These are phyloP conservation scores for Pseudoatta argentina DNA, from an alignment of 1,140 invertebrate genomes.

Conservation along the genomic window DNA sequence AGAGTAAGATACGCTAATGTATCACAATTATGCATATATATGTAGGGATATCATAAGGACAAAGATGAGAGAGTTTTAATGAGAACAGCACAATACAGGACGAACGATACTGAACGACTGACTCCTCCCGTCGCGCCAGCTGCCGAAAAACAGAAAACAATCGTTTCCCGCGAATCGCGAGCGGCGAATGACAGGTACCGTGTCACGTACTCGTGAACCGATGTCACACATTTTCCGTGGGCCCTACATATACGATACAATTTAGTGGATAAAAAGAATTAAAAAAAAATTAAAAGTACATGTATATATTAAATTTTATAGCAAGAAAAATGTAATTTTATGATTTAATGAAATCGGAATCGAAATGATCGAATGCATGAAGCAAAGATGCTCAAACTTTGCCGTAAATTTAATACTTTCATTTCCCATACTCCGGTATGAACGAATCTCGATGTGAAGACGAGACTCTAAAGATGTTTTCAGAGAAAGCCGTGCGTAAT, in stretches of 20 bases:
- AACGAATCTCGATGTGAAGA: not conserved
- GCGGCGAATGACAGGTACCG: too few relatives aligned
- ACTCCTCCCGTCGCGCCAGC: too few relatives aligned
- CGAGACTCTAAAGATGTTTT: slow-evolving; percentile 64
- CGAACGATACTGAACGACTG: too few relatives aligned
- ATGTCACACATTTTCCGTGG: too few relatives aligned
- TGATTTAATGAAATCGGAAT: not conserved
- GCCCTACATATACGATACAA: not conserved
- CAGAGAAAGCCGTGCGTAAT: slow-evolving; percentile 67
- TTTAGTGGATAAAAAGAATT: not conserved
- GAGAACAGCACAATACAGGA: too few relatives aligned
- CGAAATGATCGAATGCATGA: not conserved
- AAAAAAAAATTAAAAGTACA: not conserved
- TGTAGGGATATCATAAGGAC: too few relatives aligned
- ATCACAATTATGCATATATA: not conserved
- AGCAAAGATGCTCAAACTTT: not conserved
- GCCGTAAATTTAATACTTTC: not conserved
- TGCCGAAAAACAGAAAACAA: too few relatives aligned
- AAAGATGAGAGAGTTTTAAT: too few relatives aligned
- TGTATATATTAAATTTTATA: not conserved
- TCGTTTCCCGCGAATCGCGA: too few relatives aligned
- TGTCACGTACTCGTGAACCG: too few relatives aligned
- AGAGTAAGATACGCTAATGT: not conserved
- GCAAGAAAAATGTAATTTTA: not conserved
- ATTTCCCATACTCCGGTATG: not conserved